Conservation (phyloP, 2,113 vertebrate genomes). For the Gulo gulo region DNA sequence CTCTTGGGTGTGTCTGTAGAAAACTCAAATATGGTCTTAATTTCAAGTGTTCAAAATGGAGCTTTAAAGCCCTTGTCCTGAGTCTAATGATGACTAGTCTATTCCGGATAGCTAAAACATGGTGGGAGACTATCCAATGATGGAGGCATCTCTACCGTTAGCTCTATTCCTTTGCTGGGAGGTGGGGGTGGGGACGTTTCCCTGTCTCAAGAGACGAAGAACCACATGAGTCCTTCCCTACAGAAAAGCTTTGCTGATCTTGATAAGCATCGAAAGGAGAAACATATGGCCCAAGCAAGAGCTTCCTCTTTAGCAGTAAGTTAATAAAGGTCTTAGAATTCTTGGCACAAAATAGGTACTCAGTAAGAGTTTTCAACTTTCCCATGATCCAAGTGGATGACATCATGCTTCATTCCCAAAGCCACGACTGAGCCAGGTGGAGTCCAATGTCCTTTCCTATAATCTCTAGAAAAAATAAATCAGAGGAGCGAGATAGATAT, state of each 20-base stretch:
- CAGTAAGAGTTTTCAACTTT: neutral
- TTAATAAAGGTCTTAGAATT: neutral
- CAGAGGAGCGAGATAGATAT: neutral
- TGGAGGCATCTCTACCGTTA: neutral
- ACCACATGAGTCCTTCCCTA: neutral
- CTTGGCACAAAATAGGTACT: neutral
- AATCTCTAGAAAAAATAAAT: conserved; percentile 8
- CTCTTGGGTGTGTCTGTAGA: neutral
- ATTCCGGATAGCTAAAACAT: neutral
- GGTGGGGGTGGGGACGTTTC: neutral
- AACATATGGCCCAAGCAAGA: neutral
- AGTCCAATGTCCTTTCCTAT: neutral
- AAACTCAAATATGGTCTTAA: neutral
- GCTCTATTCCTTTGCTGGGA: neutral
- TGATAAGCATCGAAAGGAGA: neutral
- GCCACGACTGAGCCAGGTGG: neutral
- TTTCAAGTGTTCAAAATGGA: neutral
- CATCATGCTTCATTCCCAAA: neutral
- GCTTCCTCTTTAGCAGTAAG: neutral
- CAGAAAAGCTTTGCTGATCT: neutral
- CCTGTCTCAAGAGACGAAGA: neutral
- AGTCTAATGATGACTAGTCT: neutral
- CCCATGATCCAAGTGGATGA: neutral
- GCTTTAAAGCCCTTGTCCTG: neutral
- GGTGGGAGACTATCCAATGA: neutral